phyloP scores from a whole-genome alignment of 1,140 invertebrate genomes.

The Proales similis region DNA sequence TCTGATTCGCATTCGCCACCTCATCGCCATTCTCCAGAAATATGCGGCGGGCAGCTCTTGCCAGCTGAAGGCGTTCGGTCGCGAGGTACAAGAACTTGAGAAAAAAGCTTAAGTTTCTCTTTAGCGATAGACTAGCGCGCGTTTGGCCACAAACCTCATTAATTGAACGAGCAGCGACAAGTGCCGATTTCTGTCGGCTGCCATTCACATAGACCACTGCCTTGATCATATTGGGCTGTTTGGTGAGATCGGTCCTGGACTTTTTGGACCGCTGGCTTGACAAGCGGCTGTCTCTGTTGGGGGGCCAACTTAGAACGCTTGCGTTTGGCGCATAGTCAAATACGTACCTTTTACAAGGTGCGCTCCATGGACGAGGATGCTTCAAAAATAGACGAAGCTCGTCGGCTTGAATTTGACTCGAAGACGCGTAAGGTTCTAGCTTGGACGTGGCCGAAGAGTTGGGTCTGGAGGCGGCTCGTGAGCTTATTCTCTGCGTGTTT shows the following conservation, averaged over 20 bases:
- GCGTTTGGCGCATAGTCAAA: too few species aligned
- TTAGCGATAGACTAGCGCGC: neutral
- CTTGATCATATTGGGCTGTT: constrained; percentile 25
- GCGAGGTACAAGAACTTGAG: constrained; percentile 27
- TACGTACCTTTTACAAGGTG: too few species aligned
- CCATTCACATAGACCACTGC: constrained; percentile 31
- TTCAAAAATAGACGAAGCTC: too few species aligned
- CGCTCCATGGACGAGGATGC: too few species aligned
- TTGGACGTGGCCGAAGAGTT: constrained; percentile 2
- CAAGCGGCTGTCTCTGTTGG: too few species aligned
- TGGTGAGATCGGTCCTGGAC: too few species aligned
- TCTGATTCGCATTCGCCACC: constrained; percentile 40
- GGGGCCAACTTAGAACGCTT: too few species aligned
- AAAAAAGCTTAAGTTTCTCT: neutral
- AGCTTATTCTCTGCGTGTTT: constrained; percentile 22
- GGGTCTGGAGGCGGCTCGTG: constrained; percentile 5
- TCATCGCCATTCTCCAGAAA: constrained; percentile 34
- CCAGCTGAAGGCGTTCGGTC: constrained; percentile 19
- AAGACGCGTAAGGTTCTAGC: neutral
- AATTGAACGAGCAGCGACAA: constrained; percentile 4
- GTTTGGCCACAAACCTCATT: constrained; percentile 3
- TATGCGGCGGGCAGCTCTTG: constrained; percentile 13
- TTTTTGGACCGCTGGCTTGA: too few species aligned
- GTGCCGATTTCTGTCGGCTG: neutral
- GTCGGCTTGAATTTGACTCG: too few species aligned